Conservation (phyloP, 2,113 vertebrate genomes). For the Haemorhous mexicanus region DNA sequence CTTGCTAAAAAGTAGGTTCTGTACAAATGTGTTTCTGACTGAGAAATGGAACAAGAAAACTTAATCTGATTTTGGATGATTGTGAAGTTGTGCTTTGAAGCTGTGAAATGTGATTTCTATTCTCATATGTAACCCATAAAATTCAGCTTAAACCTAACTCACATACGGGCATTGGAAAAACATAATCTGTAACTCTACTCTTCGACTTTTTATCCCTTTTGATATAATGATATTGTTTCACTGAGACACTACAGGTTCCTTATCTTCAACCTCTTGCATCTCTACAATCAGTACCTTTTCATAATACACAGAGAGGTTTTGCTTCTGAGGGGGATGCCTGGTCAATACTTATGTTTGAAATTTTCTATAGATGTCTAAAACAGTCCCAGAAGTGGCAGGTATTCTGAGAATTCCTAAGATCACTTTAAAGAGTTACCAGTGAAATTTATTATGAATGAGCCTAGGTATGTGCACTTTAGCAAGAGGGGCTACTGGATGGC, state of each 20-base stretch:
- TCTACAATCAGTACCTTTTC: not conserved
- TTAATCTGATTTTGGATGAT: constrained; percentile 3
- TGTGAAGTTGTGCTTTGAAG: constrained; percentile 23
- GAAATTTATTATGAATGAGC: not conserved
- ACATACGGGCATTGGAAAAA: not conserved
- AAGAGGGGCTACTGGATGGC: not conserved
- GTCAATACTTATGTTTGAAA: not conserved
- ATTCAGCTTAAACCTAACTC: not conserved
- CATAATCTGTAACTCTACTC: not conserved
- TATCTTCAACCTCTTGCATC: not conserved
- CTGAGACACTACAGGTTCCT: not conserved
- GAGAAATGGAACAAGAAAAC: constrained; percentile 14
- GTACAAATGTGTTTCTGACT: not conserved
- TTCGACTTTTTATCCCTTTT: not conserved
- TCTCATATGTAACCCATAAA: not conserved
- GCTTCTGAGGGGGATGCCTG: not conserved
- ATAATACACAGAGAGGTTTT: not conserved
- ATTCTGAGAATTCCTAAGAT: not conserved
- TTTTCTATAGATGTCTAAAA: not conserved
- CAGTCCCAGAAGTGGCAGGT: not conserved
- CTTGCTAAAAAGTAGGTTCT: not conserved
- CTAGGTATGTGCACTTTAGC: not conserved
- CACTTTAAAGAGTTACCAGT: not conserved
- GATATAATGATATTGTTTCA: not conserved
- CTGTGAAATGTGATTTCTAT: not conserved